Conservation (phyloP, 2,113 vertebrate genomes). For the Prolemur simus region DNA sequence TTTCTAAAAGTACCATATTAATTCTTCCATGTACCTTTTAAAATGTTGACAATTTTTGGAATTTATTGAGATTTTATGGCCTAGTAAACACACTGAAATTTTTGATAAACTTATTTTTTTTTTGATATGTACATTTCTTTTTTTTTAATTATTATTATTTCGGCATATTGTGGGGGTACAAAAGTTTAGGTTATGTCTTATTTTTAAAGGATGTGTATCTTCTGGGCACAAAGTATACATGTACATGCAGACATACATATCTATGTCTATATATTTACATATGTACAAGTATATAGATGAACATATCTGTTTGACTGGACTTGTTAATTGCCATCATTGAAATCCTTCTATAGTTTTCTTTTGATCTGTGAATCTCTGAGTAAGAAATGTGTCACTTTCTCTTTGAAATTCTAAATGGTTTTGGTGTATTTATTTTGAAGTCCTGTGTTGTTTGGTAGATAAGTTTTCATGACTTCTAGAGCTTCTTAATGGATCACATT, state of each 20-base stretch:
- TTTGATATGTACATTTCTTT: too few relatives aligned
- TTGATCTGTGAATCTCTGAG: neutral
- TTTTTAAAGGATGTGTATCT: neutral
- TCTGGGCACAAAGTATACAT: neutral
- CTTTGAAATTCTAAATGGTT: neutral
- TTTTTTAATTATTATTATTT: too few relatives aligned
- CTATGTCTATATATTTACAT: neutral
- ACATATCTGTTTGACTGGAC: neutral
- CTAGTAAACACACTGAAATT: neutral
- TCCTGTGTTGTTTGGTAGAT: neutral
- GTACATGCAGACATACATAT: neutral
- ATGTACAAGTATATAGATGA: too few relatives aligned
- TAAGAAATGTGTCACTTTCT: neutral
- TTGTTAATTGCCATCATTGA: neutral
- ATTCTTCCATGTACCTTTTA: neutral
- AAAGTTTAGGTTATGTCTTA: neutral
- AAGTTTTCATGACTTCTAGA: neutral
- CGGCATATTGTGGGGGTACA: too few relatives aligned
- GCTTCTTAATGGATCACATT: neutral
- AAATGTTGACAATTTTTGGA: neutral
- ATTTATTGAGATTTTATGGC: conserved; percentile 16
- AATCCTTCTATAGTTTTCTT: neutral
- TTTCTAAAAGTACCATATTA: neutral
- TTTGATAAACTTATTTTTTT: neutral
- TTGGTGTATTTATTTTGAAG: neutral